These are phyloP conservation scores for Aphidius gifuensis DNA, from an alignment of 1,140 invertebrate genomes.

Conservation along the genomic window DNA sequence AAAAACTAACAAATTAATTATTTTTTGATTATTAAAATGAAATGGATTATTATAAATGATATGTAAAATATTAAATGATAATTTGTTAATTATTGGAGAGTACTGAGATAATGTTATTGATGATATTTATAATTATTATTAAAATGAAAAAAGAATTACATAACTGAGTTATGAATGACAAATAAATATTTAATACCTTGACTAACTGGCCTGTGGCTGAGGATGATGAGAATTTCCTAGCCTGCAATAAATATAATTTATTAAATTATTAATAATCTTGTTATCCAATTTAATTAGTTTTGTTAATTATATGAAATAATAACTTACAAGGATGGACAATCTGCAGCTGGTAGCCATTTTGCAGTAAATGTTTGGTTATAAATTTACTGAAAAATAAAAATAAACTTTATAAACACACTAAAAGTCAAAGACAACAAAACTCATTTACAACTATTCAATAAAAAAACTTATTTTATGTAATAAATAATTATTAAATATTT, in stretches of 20 bases:
- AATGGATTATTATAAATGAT: not conserved
- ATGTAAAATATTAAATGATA: not conserved
- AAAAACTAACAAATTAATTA: not conserved
- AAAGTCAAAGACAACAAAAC: too few species aligned
- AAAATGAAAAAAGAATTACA: slow-evolving; percentile 16
- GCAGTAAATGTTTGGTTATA: not conserved
- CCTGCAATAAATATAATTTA: slow-evolving; percentile 33
- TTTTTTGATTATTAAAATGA: not conserved
- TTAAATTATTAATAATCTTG: slow-evolving; percentile 1
- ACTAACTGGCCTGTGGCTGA: slow-evolving; percentile 57
- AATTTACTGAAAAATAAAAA: too few species aligned
- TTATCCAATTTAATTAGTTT: not conserved
- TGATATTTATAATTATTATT: slow-evolving; percentile 22
- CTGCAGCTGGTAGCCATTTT: slow-evolving; percentile 12
- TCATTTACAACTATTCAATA: too few species aligned
- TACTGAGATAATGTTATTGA: slow-evolving; percentile 1
- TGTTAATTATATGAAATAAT: not conserved
- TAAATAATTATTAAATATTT: too few species aligned
- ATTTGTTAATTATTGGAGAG: not conserved
- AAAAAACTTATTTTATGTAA: too few species aligned
- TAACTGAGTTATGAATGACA: slow-evolving; percentile 22
- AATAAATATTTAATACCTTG: slow-evolving; percentile 47
- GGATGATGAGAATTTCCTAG: slow-evolving; percentile 54
- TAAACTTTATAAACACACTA: too few species aligned
- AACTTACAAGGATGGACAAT: slow-evolving; percentile 8